Percentiles rank a stretch among this genome's conserved stretches.
Evolutionary conservation across 2,888 invertebrate genomes (phyloP).

Genomic region (Seira ritae): DNA sequence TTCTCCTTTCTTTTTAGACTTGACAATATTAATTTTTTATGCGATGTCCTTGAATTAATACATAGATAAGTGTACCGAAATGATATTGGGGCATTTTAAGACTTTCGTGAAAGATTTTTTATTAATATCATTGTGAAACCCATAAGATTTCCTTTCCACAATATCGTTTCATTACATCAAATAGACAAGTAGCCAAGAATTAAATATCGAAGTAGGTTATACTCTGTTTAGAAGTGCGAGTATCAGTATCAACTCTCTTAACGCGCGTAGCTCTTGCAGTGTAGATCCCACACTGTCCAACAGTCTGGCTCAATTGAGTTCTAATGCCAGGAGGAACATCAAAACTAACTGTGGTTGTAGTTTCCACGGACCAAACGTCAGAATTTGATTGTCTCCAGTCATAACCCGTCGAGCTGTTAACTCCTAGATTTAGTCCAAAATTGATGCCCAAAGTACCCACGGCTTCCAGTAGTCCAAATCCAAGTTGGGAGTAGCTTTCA

Average conservation of each 20-base stretch:
- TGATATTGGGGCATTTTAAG: no score
- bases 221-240: conserved; percentile 26
- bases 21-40: no score
- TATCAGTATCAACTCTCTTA: conserved; percentile 61
- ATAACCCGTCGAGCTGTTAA: conserved; percentile 57
- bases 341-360: conserved; percentile 58
- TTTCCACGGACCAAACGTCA: conserved; percentile 64
- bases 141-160: no score
- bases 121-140: no score
- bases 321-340: conserved; percentile 63
- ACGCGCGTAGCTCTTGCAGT: conserved; percentile 60
- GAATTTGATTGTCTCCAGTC: conserved; percentile 65
- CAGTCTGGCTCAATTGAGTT: conserved; percentile 62
- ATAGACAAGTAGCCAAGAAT: no score
- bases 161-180: no score
- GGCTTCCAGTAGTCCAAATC: conserved; percentile 62
- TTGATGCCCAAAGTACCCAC: conserved; percentile 37
- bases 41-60: no score
- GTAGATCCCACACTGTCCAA: conserved; percentile 68
- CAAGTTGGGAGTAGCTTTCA: conserved; percentile 57
- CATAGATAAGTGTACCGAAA: no score
- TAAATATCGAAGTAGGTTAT: conserved; percentile 55
- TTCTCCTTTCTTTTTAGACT: no score
- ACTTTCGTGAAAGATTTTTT: no score
- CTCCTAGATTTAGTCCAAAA: conserved; percentile 56